Base-by-base conservation (phyloP, 2,888 invertebrate species). In the Tholera decimalis region DNA sequence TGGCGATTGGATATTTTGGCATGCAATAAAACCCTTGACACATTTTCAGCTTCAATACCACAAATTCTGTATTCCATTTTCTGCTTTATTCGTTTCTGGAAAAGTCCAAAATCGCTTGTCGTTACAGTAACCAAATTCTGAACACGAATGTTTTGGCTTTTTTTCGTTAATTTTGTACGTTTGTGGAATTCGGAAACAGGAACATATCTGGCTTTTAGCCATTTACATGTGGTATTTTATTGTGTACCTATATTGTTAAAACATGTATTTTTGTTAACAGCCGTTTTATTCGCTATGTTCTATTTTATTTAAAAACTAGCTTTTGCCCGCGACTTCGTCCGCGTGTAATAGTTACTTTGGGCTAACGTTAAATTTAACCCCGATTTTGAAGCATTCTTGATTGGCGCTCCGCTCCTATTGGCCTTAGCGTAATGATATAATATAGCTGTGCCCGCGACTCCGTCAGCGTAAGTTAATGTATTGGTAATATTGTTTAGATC, bases 21-120 rank as follows among this genome's bases (percentile, higher is more conserved):
- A 49, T 65, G 55, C 69, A 76, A 79, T 67, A 79, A 79, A 76
- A 66, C 57, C 47, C 44, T 69, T 66, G 73, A 73, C 74, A 73
- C 65, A 63, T 78, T 69, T 76, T 64, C 62, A 39, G 47, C 20
- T 44, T 22, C 49, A 15, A 26, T 13, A 46, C 54, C 50, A 8
- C 43, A 24, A 11, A 35, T 5, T 2, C 0, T 5, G 37, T 41
- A 39, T n/a, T 8, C 33, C n/a, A 70, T 35, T 53, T 55, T 33
- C 13, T 20, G 44, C 73, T 65, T 50, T 73, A 7, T 8, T 0
- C 0, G 1, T 0, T 13, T 13, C 7, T 1, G 1, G 11, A 51
- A 79, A 15, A 55, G 44, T 37, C 2, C 22, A 53, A 62, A 60
- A 53, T 79, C 18, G 51, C 8, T 20, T 50, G 35, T 11, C 0